Evolutionary conservation across 2,888 invertebrate species (phyloP).

Genomic region (Mesochorus sp.): DNA sequence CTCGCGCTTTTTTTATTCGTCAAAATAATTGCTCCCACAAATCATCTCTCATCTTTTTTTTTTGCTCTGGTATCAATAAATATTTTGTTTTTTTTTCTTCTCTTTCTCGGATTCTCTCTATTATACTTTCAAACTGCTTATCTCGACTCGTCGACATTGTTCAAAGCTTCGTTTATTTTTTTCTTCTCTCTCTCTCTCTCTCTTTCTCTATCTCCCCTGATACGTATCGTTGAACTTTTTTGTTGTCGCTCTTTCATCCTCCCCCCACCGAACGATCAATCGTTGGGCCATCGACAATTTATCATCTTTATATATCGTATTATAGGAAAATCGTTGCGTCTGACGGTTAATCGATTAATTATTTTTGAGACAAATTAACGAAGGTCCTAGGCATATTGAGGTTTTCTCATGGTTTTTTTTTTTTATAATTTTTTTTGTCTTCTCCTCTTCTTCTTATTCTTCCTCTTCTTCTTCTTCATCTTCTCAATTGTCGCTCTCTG

Average conservation of each 20-base stretch:
- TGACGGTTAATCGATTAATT: conserved; percentile 56
- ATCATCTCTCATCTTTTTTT: background rate
- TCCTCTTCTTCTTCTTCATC: conserved; percentile 1
- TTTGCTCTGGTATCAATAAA: background rate
- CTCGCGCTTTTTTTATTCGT: conserved; percentile 26
- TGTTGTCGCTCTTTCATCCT: background rate
- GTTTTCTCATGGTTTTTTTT: conserved; percentile 49
- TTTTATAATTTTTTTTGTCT: conserved; percentile 36
- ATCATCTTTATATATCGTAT: too few relatives aligned
- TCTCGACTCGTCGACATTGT: conserved; percentile 16
- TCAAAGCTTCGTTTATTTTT: conserved; percentile 20
- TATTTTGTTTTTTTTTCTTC: background rate
- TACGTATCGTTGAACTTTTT: background rate
- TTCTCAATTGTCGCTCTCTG: conserved; percentile 18
- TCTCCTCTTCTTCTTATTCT: background rate
- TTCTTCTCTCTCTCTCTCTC: background rate
- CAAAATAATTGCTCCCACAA: conserved; percentile 46
- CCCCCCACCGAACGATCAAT: background rate
- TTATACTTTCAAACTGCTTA: conserved; percentile 50
- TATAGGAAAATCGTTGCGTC: conserved; percentile 58
- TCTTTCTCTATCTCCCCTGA: background rate
- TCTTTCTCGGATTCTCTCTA: conserved; percentile 28
- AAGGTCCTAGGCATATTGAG: conserved; percentile 72
- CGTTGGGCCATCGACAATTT: conserved; percentile 13
- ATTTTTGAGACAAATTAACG: conserved; percentile 67